A percentile compares a stretch with the other conserved stretches of the same genome.
These are phyloP conservation scores for Polydrusus pterygomalis DNA, from an alignment of 2,888 invertebrate species.

Conservation along the genomic window DNA sequence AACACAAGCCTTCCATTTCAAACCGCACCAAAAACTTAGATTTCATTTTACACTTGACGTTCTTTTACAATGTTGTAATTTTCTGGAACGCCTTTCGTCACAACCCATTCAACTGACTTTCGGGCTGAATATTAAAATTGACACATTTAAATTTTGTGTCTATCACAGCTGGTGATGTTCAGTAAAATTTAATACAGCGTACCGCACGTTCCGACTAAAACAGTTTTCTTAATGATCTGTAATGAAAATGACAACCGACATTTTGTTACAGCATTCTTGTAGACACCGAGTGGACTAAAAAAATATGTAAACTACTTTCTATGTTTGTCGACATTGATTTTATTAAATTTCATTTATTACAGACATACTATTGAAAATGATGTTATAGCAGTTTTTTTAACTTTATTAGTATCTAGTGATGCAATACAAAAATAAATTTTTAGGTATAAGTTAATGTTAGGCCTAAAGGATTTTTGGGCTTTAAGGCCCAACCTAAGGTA, in stretches of 20 bases:
- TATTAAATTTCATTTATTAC: no score
- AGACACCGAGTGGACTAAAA: no score
- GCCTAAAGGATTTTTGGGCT: no score
- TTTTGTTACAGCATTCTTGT: conserved; percentile 7
- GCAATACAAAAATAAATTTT: no score
- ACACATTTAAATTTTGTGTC: conserved; percentile 53
- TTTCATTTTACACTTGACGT: conserved; percentile 38
- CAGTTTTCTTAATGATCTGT: conserved; percentile 51
- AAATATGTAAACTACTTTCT: no score
- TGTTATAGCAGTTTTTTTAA: no score
- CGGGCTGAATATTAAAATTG: conserved; percentile 53
- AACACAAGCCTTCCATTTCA: conserved; percentile 19
- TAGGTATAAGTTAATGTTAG: no score
- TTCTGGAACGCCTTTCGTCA: conserved; percentile 43
- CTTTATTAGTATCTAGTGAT: no score
- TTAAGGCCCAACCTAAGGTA: no score
- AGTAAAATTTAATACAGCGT: conserved; percentile 40
- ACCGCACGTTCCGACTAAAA: conserved; percentile 44
- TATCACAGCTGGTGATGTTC: conserved; percentile 42
- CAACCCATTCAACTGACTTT: conserved; percentile 35
- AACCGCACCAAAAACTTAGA: conserved; percentile 33
- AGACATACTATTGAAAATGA: no score
- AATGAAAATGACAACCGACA: conserved; percentile 49
- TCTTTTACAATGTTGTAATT: conserved; percentile 43
- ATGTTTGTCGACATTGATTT: no score